Evolutionary conservation across 2,797 vertebrate species (phyloP).

Genomic region (Todus mexicanus): DNA sequence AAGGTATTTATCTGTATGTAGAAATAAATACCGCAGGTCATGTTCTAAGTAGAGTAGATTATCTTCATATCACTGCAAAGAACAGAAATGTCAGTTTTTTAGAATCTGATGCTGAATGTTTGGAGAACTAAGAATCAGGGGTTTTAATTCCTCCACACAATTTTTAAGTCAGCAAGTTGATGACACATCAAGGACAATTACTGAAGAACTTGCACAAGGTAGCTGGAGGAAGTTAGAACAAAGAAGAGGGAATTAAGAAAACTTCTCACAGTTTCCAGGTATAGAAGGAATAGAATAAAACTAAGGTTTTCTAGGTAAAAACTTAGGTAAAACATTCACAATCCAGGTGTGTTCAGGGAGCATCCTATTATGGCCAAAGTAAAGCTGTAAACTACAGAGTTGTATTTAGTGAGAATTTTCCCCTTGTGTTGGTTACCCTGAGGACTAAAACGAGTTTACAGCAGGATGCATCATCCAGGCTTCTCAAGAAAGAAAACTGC

Average conservation of each 20-base stretch:
- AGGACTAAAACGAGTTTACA: neutral
- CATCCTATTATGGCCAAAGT: neutral
- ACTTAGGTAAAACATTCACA: neutral
- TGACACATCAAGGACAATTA: neutral
- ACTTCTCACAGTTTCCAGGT: neutral
- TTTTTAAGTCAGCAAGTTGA: neutral
- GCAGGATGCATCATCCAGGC: neutral
- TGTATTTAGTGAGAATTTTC: neutral
- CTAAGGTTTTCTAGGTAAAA: neutral
- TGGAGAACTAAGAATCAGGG: neutral
- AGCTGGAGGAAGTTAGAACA: neutral
- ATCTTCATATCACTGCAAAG: neutral
- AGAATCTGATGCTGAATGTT: neutral
- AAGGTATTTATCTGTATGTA: neutral
- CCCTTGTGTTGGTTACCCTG: neutral
- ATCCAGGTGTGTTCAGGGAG: neutral
- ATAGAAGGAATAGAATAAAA: neutral
- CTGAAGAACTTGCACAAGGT: neutral
- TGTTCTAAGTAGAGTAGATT: neutral
- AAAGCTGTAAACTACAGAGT: neutral
- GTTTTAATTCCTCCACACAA: neutral
- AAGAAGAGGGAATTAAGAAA: neutral
- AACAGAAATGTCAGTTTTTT: neutral
- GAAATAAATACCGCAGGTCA: neutral
- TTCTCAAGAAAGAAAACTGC: neutral